Base-by-base conservation (phyloP, 2,113 vertebrate species). In the Upupa epops region DNA sequence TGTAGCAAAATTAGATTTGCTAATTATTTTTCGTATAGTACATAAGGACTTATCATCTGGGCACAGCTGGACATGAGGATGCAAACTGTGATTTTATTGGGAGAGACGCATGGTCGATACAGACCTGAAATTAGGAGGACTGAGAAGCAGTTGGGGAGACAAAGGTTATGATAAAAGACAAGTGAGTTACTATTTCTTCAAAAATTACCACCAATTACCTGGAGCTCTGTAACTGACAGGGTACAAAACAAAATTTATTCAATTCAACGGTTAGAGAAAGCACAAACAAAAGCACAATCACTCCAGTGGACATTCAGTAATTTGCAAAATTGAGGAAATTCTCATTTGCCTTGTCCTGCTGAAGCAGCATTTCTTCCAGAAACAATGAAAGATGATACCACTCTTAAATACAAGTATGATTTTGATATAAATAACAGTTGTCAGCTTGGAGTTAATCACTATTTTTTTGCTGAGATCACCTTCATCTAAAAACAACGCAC, bases 401-500 rank as follows among this genome's bases (percentile, higher is more conserved):
- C 21, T 75, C 37, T 52, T 56, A 69, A 78, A 65, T 32, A 87
- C 42, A 79, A 93, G 34, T 56, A 76, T 29, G 37, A 87, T 84
- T 89, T 89, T 84, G 19, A 72, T 19, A 55, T 42, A 85, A 93
- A 63, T 79, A 89, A 76, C 15, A 31, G n/a, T 28, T 79, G 68
- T 61, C 63, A 84, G 31, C 63, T 77, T 64, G 8, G 3, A 87
- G 49, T 61, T 86, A 93, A 84, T 78, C n/a, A 65, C 8, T 5
- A n/a, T 77, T 95, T 96, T 86, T 96, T 86, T 77, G 60, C 86
- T 90, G 91, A 94, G n/a, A 84, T 85, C 70, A 89, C 15, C 63
- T 72, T 31, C 69, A 54, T 69, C 36, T 86, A 72, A 65, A 90
- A 93, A 11, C 49, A 92, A 66, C 42, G 60, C n/a, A 73, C 52